Evolutionary conservation across 2,888 invertebrate species (phyloP).

Genomic region (Yponomeuta evonymella): DNA sequence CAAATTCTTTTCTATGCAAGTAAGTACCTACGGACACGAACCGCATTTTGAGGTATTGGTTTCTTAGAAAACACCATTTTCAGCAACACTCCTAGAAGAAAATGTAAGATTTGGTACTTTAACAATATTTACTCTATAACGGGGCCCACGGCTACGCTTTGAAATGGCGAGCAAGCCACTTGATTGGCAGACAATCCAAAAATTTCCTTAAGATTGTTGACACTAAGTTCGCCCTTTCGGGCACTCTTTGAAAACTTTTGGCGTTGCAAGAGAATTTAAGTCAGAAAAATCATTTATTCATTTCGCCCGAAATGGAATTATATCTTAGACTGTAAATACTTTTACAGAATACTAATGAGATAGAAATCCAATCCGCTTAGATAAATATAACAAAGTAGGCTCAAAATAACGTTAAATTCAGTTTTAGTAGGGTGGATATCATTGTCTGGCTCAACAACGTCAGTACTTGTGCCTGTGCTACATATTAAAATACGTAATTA

Average conservation of each 20-base stretch:
- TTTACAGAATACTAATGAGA: neutral
- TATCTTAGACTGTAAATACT: neutral
- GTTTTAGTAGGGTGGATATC: no score
- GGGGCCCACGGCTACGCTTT: constrained; percentile 35
- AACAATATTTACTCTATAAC: no score
- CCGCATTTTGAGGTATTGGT: no score
- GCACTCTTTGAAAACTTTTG: neutral
- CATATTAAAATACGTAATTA: no score
- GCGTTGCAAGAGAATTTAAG: neutral
- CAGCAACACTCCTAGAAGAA: no score
- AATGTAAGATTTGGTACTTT: no score
- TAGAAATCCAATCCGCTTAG: neutral
- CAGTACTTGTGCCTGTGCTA: no score
- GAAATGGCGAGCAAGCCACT: constrained; percentile 26
- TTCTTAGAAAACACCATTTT: no score
- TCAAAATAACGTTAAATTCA: no score
- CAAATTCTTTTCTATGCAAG: no score
- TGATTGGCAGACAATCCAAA: constrained; percentile 51
- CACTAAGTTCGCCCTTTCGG: constrained; percentile 2
- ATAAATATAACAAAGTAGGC: neutral
- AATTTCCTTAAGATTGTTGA: constrained; percentile 31
- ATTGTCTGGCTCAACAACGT: no score
- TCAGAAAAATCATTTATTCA: neutral
- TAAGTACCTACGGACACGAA: no score
- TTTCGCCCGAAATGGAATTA: neutral